These are phyloP conservation scores for Meta bourneti DNA, from an alignment of 2,888 invertebrate species.

Conservation along the genomic window DNA sequence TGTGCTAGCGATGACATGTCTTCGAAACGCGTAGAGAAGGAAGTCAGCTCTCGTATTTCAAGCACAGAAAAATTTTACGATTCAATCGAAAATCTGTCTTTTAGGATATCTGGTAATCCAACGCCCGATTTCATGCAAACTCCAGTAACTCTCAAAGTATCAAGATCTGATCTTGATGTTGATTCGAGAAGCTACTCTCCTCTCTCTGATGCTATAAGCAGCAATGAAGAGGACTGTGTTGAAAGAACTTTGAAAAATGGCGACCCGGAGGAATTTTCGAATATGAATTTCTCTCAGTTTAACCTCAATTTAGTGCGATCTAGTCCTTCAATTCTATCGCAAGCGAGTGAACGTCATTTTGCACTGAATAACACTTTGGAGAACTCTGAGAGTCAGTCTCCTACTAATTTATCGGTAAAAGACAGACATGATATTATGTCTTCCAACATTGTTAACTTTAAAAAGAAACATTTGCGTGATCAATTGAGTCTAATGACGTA, in stretches of 20 bases:
- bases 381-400: slow-evolving; percentile 60
- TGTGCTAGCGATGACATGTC: neutral
- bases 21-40: neutral
- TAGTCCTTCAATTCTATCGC: slow-evolving; percentile 67
- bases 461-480: slow-evolving; percentile 71
- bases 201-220: slow-evolving; percentile 56
- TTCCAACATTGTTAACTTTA: slow-evolving; percentile 65
- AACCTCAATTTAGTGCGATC: slow-evolving; percentile 64
- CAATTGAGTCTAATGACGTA: slow-evolving; percentile 63
- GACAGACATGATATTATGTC: slow-evolving; percentile 64
- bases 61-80: slow-evolving; percentile 6
- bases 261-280: slow-evolving; percentile 26
- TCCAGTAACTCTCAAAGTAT: neutral
- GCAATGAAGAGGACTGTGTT: slow-evolving; percentile 64
- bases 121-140: neutral
- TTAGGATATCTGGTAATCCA: slow-evolving; percentile 20
- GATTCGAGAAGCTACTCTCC: slow-evolving; percentile 70
- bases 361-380: slow-evolving; percentile 10
- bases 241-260: slow-evolving; percentile 39
- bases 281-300: slow-evolving; percentile 58
- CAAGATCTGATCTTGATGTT: slow-evolving; percentile 12
- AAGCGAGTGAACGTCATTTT: slow-evolving; percentile 22
- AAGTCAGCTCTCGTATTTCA: neutral
- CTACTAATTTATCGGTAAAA: slow-evolving; percentile 62
- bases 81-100: slow-evolving; percentile 54